phyloP scores from a whole-genome alignment of 2,888 invertebrate species.

The Leistus spinibarbis region DNA sequence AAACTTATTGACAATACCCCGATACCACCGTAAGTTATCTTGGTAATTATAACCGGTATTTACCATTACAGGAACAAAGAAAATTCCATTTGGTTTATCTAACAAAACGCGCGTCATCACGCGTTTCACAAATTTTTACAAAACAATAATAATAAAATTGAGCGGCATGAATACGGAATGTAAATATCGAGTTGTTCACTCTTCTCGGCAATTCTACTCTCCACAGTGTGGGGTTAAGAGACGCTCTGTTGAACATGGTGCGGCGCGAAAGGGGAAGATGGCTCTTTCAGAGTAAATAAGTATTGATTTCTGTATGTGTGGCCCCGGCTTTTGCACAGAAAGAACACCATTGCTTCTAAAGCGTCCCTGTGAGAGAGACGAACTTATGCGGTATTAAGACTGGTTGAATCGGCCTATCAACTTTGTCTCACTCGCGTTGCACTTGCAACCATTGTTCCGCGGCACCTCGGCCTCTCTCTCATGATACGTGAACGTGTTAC shows the following conservation, averaged over 20 bases:
- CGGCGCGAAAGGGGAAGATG: not conserved
- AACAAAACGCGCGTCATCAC: not conserved
- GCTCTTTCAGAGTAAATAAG: constrained; percentile 36
- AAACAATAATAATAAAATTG: not conserved
- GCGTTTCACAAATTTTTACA: not conserved
- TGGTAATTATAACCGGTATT: not conserved
- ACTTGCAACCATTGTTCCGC: not conserved
- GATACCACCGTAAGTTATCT: not conserved
- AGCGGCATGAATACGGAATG: not conserved
- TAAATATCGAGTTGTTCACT: not conserved
- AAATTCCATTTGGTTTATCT: not conserved
- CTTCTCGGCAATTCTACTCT: not conserved
- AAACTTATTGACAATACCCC: too few relatives aligned
- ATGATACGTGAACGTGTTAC: not conserved
- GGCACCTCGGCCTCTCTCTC: not conserved
- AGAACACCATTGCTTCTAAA: constrained; percentile 7
- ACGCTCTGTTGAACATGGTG: not conserved
- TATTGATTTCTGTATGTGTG: constrained; percentile 30
- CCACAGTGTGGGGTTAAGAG: not conserved
- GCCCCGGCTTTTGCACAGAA: constrained; percentile 4
- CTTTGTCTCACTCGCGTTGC: not conserved
- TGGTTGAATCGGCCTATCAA: not conserved
- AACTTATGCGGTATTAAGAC: not conserved
- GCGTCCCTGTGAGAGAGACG: not conserved
- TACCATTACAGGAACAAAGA: not conserved